Evolutionary conservation across 2,888 invertebrate species (phyloP), one percentile per base, ranked within the genome.

Genomic region (Rhopalosiphum nymphaeae): DNA sequence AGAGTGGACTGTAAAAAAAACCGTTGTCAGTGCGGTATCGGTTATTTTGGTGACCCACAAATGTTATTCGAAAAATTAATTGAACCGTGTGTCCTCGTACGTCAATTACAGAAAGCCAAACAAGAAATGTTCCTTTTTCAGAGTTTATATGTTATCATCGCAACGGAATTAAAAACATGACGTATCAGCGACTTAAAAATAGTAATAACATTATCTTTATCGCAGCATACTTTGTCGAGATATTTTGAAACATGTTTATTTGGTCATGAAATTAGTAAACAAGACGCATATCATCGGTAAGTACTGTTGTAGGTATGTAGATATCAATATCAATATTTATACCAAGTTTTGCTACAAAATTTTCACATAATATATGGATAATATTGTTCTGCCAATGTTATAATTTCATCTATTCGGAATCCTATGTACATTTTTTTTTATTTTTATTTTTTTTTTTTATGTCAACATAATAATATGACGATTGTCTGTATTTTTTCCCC

Each of bases 21-120:
- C 21, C n/a, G 53, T 56, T n/a, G 78, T 10, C 78, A 44, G 16
- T 78, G 25, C 53, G 25, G 89, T 93, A 93, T 93, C 29, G 87
- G 92, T 92, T 88, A 93, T 93, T 89, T 89, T n/a, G 46, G 67
- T 67, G 49, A 67, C 87, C 87, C 87, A 42, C 16, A 88, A 92
- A 67, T 88, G 16, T 61, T 61, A 46, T 88, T 92, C 10, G 42
- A 67, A 67, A 49, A 49, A 67, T 67, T 87, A 92, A 92, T 92
- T 67, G 87, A 92, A 92, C 87, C 84, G 29, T 42, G 57, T 57
- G 90, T 91, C 67, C 90, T 49, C 67, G 91, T 25, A 42, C 36
- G 29, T 85, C 91, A 85, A 91, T 85, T 56, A 85, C 10, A 84
- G 86, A 78, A 46, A 46, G 44, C 16, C 29, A 86, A 86, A 86